Conservation (phyloP, 2,113 vertebrate species). For the Choloepus hoffmanni region DNA sequence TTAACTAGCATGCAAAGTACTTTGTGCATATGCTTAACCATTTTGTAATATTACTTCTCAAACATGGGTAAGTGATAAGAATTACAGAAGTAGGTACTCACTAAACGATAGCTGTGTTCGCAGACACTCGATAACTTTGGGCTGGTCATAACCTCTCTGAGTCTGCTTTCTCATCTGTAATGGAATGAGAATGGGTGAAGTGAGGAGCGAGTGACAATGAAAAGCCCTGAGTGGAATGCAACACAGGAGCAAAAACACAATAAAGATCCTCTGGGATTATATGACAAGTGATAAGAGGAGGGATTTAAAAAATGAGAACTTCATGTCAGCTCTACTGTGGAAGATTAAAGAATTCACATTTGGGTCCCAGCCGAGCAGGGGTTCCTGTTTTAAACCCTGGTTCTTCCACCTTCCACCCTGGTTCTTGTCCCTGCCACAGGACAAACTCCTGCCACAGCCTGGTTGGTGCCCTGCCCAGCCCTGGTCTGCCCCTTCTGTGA, state of each 20-base stretch:
- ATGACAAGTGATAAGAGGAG: neutral
- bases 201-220: neutral
- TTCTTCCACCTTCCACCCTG: neutral
- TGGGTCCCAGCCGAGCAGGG: neutral
- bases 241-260: neutral
- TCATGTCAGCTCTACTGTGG: neutral
- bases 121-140: neutral
- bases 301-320: neutral
- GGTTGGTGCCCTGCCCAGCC: neutral
- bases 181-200: neutral
- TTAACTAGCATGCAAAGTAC: neutral
- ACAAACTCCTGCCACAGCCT: neutral
- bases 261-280: neutral
- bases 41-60: neutral
- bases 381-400: neutral
- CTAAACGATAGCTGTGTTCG: neutral
- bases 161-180: neutral
- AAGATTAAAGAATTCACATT: neutral
- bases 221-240: neutral
- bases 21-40: neutral
- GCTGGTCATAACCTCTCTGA: neutral
- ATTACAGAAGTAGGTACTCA: slow-evolving; percentile 5
- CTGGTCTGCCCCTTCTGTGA: neutral
- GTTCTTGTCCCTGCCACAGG: too few species aligned
- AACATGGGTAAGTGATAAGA: neutral